A percentile compares a stretch with the other conserved stretches of the same genome.
Conservation (phyloP, 2,113 vertebrate genomes). For the Callionymus lyra region DNA sequence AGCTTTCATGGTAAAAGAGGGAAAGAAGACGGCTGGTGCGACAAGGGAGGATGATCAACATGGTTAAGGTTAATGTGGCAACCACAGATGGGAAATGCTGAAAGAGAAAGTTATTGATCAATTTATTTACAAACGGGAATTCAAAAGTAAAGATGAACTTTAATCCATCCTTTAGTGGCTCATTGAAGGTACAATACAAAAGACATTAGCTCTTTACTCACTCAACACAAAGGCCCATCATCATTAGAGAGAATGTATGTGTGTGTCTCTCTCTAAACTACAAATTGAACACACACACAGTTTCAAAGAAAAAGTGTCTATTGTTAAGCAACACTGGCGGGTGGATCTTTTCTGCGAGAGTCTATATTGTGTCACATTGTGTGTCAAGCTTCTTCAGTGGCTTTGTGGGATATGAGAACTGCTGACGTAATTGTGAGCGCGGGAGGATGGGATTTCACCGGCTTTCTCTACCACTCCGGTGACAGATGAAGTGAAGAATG, state of each 20-base stretch:
- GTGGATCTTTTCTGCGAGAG: slow-evolving; percentile 40
- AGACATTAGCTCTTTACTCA: too few relatives aligned
- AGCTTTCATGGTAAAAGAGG: too few relatives aligned
- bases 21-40: too few relatives aligned
- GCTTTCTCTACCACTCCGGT: slow-evolving; percentile 40
- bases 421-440: slow-evolving; percentile 58
- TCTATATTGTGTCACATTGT: slow-evolving; percentile 54
- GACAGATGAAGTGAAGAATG: slow-evolving; percentile 57
- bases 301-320: slow-evolving; percentile 19
- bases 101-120: too few relatives aligned
- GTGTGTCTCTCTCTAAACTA: slow-evolving; percentile 2
- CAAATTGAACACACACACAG: slow-evolving; percentile 13
- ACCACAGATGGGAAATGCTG: too few relatives aligned
- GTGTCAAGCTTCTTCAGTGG: slow-evolving; percentile 50
- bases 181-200: too few relatives aligned
- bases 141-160: too few relatives aligned
- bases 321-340: slow-evolving; percentile 53
- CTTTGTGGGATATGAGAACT: slow-evolving; percentile 61
- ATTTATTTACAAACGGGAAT: too few relatives aligned
- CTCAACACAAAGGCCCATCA: slow-evolving; percentile 9
- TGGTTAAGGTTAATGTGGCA: too few relatives aligned
- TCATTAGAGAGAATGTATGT: slow-evolving; percentile 5
- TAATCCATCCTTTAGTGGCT: too few relatives aligned
- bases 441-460: slow-evolving; percentile 62
- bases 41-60: too few relatives aligned